A percentile compares a stretch with the other conserved stretches of the same genome.
These are phyloP conservation scores for Agrotis clavis DNA, from an alignment of 2,888 invertebrate species.

Conservation along the genomic window DNA sequence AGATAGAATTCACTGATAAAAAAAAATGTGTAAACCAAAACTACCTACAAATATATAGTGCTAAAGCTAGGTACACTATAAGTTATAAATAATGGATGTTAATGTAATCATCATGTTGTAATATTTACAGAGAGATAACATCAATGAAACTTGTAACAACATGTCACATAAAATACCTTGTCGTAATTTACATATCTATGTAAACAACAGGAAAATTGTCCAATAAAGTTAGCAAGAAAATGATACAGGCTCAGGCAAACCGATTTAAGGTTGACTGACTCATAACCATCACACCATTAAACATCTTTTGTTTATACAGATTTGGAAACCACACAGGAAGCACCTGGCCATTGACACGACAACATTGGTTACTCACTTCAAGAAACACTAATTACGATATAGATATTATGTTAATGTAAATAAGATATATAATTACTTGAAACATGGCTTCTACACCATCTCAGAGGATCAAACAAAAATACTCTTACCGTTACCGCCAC, in stretches of 20 bases:
- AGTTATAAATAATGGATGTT: slow-evolving; percentile 11
- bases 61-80: not conserved
- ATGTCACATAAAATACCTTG: slow-evolving; percentile 6
- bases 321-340: slow-evolving; percentile 64
- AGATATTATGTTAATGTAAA: slow-evolving; percentile 64
- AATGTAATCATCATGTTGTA: slow-evolving; percentile 29
- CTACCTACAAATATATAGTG: slow-evolving; percentile 23
- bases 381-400: slow-evolving; percentile 52
- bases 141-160: slow-evolving; percentile 26
- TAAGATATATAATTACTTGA: slow-evolving; percentile 62
- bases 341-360: slow-evolving; percentile 59
- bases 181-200: slow-evolving; percentile 37
- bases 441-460: slow-evolving; percentile 62
- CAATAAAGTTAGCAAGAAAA: slow-evolving; percentile 21
- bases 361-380: slow-evolving; percentile 43
- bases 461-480: slow-evolving; percentile 51
- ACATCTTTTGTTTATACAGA: slow-evolving; percentile 73
- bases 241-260: slow-evolving; percentile 23
- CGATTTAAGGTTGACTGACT: slow-evolving; percentile 48
- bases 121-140: slow-evolving; percentile 51
- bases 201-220: slow-evolving; percentile 52
- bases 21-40: slow-evolving; percentile 6
- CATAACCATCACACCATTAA: slow-evolving; percentile 45
- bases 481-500: slow-evolving; percentile 60
- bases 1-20: slow-evolving; percentile 16